These are phyloP conservation scores for Apistogramma diplotaenia DNA, from an alignment of 2,113 vertebrate genomes.

Conservation along the genomic window DNA sequence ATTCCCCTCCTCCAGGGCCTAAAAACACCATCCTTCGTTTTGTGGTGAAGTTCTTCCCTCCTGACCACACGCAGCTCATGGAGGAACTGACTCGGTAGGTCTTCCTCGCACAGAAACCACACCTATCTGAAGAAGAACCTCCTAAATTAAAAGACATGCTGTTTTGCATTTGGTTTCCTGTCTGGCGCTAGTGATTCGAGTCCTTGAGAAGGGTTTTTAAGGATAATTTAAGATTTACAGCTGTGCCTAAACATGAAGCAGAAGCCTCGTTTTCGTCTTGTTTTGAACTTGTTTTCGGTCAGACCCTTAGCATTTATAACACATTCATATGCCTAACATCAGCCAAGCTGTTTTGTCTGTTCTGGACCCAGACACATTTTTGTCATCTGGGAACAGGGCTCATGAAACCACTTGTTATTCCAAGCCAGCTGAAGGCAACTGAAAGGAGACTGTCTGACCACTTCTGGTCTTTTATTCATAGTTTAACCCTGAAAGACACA, in stretches of 20 bases:
- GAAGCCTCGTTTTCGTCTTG: not conserved
- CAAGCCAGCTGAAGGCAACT: not conserved
- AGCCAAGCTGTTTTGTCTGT: not conserved
- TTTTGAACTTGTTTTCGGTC: not conserved
- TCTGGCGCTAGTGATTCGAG: not conserved
- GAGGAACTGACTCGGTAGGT: slow-evolving; percentile 96
- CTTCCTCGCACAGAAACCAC: not conserved
- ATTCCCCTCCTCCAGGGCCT: slow-evolving; percentile 78
- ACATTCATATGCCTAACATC: not conserved
- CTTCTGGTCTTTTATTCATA: not conserved
- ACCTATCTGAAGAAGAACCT: not conserved
- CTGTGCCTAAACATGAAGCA: not conserved
- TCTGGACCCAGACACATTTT: not conserved
- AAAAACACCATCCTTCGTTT: slow-evolving; percentile 92
- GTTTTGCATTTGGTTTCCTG: slow-evolving; percentile 11
- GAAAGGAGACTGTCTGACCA: not conserved
- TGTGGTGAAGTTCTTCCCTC: slow-evolving; percentile 98
- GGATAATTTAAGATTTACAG: not conserved
- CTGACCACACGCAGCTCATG: slow-evolving; percentile 92
- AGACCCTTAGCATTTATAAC: not conserved
- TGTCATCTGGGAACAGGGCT: slow-evolving; percentile 28
- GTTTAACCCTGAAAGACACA: not conserved
- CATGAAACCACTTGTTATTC: slow-evolving; percentile 12
- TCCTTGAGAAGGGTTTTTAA: not conserved
- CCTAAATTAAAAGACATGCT: slow-evolving; percentile 5